These are phyloP conservation scores for Rallus limicola DNA, from an alignment of 2,113 vertebrate species.

Conservation along the genomic window DNA sequence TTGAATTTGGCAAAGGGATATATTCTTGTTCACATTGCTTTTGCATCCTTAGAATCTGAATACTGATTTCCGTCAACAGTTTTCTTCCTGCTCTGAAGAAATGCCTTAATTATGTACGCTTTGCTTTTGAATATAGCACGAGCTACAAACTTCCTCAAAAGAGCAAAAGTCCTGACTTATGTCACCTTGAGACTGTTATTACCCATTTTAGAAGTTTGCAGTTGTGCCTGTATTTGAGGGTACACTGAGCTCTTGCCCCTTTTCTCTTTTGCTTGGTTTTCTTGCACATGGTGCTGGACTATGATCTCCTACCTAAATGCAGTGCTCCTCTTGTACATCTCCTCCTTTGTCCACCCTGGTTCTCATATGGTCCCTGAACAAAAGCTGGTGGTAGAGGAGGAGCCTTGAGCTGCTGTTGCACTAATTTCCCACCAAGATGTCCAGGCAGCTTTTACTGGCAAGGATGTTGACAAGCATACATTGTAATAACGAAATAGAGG, in stretches of 20 bases:
- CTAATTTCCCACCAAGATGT: neutral
- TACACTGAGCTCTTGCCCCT: neutral
- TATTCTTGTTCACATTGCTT: neutral
- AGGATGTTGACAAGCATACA: neutral
- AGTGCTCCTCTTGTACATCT: neutral
- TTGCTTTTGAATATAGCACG: neutral
- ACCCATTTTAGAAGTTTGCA: neutral
- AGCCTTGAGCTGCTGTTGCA: fast-evolving
- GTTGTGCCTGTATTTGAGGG: fast-evolving
- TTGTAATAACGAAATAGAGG: neutral
- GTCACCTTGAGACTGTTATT: neutral
- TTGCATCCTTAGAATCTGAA: neutral
- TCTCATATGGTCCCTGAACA: fast-evolving
- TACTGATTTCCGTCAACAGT: neutral
- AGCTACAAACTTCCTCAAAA: neutral
- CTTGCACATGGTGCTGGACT: neutral
- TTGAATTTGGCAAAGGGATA: neutral
- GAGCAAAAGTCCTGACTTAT: neutral
- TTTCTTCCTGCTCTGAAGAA: neutral
- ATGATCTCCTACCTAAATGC: neutral
- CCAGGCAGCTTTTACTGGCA: neutral
- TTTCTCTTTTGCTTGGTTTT: neutral
- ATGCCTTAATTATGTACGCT: neutral
- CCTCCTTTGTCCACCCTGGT: neutral
- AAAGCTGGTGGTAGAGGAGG: neutral